Percentiles rank a stretch among this genome's conserved stretches.
Evolutionary conservation across 2,797 vertebrate species (phyloP).

Genomic region (Synanceia verrucosa): DNA sequence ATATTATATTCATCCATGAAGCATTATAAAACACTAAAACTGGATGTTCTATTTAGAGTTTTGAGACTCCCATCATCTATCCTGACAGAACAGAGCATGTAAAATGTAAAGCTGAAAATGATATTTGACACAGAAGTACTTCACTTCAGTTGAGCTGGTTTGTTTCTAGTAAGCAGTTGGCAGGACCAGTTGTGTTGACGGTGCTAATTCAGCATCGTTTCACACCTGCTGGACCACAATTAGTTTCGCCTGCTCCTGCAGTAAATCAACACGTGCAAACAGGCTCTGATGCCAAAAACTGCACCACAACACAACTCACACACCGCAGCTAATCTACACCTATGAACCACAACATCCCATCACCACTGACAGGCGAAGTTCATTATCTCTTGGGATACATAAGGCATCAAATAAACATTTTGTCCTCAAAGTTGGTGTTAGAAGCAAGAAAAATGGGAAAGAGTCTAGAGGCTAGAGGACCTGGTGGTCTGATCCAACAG

Average conservation of each 20-base stretch:
- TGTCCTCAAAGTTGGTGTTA: too few relatives aligned
- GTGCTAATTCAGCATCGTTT: constrained; percentile 13
- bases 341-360: too few relatives aligned
- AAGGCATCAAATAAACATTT: too few relatives aligned
- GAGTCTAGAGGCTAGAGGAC: too few relatives aligned
- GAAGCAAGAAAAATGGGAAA: too few relatives aligned
- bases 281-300: constrained; percentile 15
- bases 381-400: too few relatives aligned
- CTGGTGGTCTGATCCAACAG: too few relatives aligned
- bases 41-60: too few relatives aligned
- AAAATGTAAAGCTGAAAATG: background rate
- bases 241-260: constrained; percentile 18
- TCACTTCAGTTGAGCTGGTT: background rate
- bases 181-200: constrained; percentile 16
- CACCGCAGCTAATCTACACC: background rate
- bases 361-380: too few relatives aligned
- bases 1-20: background rate
- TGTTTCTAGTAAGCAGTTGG: background rate
- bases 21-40: background rate
- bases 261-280: constrained; percentile 3
- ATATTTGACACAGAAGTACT: background rate
- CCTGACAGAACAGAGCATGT: background rate
- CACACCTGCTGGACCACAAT: constrained; percentile 34
- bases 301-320: constrained; percentile 9
- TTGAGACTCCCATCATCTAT: background rate